phyloP scores from a whole-genome alignment of 2,888 invertebrate genomes.

The Protodeltote pygarga region DNA sequence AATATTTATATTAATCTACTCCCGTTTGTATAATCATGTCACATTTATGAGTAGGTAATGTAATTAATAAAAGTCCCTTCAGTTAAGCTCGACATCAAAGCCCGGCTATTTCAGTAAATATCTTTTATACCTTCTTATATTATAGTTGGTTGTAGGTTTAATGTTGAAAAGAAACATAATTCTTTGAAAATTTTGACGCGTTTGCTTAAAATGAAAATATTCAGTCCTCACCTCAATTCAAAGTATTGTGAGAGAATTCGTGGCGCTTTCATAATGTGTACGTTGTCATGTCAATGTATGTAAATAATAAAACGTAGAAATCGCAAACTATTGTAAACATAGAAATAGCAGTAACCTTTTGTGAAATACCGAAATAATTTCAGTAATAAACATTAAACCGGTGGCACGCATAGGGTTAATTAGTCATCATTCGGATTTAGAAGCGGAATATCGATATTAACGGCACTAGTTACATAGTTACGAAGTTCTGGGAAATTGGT shows the following conservation, averaged over 20 bases:
- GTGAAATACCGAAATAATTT: conserved; percentile 60
- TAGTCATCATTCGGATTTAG: conserved; percentile 59
- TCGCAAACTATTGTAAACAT: conserved; percentile 42
- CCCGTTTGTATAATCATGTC: neutral
- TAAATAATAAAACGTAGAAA: conserved; percentile 41
- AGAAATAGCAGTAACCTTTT: conserved; percentile 48
- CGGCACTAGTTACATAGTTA: conserved; percentile 42
- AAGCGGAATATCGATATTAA: conserved; percentile 50
- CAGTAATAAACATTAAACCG: conserved; percentile 55
- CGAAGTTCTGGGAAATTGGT: conserved; percentile 53
- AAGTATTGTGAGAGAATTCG: conserved; percentile 24
- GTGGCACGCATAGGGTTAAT: conserved; percentile 48
- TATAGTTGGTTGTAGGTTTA: neutral
- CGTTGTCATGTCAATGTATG: conserved; percentile 25
- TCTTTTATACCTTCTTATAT: neutral
- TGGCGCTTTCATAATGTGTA: conserved; percentile 31
- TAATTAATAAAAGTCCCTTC: conserved; percentile 13
- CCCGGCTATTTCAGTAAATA: conserved; percentile 2
- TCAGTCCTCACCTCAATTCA: conserved; percentile 28
- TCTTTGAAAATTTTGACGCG: conserved; percentile 16
- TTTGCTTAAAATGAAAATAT: conserved; percentile 27
- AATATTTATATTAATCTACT: conserved; percentile 13
- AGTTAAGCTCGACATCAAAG: conserved; percentile 22
- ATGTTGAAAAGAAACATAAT: conserved; percentile 1
- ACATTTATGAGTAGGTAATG: neutral